Conservation (phyloP, 2,888 invertebrate genomes). For the Alcis repandata region DNA sequence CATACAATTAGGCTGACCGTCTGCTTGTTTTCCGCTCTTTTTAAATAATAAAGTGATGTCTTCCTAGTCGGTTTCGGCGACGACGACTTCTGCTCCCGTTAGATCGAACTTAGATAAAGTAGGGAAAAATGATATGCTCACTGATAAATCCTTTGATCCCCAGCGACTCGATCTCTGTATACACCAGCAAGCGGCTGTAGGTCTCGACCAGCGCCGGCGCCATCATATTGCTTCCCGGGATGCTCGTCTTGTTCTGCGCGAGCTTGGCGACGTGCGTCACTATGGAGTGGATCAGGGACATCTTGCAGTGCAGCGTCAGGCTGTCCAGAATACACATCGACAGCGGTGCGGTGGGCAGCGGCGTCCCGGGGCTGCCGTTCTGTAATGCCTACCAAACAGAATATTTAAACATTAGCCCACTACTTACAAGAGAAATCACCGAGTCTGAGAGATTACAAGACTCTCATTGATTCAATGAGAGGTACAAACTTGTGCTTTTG, state of each 20-base stretch:
- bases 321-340: slow-evolving; percentile 97
- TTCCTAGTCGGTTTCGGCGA: too few species aligned
- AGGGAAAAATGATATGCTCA: too few species aligned
- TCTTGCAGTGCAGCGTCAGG: slow-evolving; percentile 97
- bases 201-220: slow-evolving; percentile 98
- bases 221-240: slow-evolving; percentile 88
- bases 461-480: too few species aligned
- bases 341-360: slow-evolving; percentile 93
- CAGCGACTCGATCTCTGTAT: slow-evolving; percentile 98
- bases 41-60: too few species aligned
- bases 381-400: slow-evolving; percentile 62
- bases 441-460: too few species aligned
- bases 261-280: slow-evolving; percentile 96
- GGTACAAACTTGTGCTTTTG: too few species aligned
- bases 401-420: not conserved
- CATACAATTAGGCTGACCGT: too few species aligned
- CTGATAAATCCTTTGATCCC: slow-evolving; percentile 98
- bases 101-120: too few species aligned
- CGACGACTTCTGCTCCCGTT: too few species aligned
- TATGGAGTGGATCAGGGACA: slow-evolving; percentile 93
- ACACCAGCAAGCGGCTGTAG: slow-evolving; percentile 96
- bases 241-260: slow-evolving; percentile 94
- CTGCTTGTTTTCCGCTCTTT: too few species aligned
- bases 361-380: slow-evolving; percentile 82
- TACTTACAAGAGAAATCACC: too few species aligned